Base-by-base conservation (phyloP, 2,888 invertebrate species). In the Agrotis ipsilon region DNA sequence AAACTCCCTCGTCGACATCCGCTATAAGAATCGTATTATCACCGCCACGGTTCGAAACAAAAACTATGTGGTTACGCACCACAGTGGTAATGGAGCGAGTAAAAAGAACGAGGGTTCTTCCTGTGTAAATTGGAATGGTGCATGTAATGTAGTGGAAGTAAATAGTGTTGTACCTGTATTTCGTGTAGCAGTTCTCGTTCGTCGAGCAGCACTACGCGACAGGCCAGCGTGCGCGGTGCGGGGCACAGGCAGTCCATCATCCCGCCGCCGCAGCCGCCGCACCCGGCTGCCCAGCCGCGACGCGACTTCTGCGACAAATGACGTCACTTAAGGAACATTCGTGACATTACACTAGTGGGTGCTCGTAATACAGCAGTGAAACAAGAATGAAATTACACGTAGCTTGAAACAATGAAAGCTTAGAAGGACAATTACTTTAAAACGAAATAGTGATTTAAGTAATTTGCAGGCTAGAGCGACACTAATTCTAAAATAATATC, bases 111-210 rank as follows among this genome's bases (percentile, higher is more conserved):
- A 19, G 45, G 27, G 16, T 39, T 14, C 24, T 71, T 60, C 27
- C 54, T 46, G 27, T 51, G 5, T 27, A 45, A 24, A 49, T 19
- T 18, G 32, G 16, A 32, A 54, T 49, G 4, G 14, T 21, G n/a
- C 4, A 48, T 52, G 46, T 16, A 32, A 45, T 59, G 7, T 24
- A 45, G 19, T 46, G 51, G 51, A 57, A 57, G 58, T 39, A 66
- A 27, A 51, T 70, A 48, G 39, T 96, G n/a, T n/a, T 49, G 54
- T 94, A 98, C 98, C 97, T 98, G 98, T 89, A 98, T 97, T 94
- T 99, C 99, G 91, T 98, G 98, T 83, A 98, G 96, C 78, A 99
- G 97, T 92, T 99, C 98, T 89, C 98, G 97, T 91, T 98, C 98
- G 92, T 99, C 99, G 87, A 99, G 97, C 84, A 99, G 97, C 89